Evolutionary conservation across 2,113 vertebrate genomes (phyloP).

Genomic region (Acanthochromis polyacanthus): DNA sequence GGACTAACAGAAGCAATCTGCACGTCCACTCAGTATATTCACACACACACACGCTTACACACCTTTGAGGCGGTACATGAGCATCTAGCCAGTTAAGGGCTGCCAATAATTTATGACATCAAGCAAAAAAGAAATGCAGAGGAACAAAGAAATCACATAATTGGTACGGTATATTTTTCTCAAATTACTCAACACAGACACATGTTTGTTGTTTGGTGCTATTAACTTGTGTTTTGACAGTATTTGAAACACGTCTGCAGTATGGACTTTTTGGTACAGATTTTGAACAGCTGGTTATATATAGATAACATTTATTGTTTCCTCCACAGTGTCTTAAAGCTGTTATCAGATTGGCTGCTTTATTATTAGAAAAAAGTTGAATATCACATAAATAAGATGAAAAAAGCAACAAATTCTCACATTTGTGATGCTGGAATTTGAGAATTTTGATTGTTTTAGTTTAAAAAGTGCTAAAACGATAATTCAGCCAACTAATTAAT

Average conservation of each 20-base stretch:
- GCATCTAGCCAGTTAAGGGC: background rate
- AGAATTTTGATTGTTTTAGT: too few relatives aligned
- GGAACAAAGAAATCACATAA: background rate
- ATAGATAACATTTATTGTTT: background rate
- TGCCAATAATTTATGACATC: too few relatives aligned
- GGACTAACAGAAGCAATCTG: constrained; percentile 7
- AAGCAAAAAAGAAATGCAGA: too few relatives aligned
- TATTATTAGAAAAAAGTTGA: too few relatives aligned
- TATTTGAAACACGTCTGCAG: background rate
- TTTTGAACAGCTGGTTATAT: background rate
- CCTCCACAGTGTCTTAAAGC: constrained; percentile 8
- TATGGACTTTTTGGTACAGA: background rate
- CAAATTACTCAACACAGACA: background rate
- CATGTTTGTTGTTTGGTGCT: constrained; percentile 3
- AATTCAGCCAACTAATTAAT: too few relatives aligned
- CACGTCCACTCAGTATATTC: background rate
- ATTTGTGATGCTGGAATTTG: too few relatives aligned
- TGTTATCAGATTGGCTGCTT: too few relatives aligned
- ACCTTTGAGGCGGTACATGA: background rate
- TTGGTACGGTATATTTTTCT: background rate
- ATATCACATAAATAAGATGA: too few relatives aligned
- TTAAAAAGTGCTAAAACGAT: too few relatives aligned
- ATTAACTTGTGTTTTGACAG: background rate
- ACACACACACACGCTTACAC: background rate
- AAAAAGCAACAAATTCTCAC: too few relatives aligned